phyloP scores from a whole-genome alignment of 2,113 vertebrate genomes.

The Theristicus caerulescens region DNA sequence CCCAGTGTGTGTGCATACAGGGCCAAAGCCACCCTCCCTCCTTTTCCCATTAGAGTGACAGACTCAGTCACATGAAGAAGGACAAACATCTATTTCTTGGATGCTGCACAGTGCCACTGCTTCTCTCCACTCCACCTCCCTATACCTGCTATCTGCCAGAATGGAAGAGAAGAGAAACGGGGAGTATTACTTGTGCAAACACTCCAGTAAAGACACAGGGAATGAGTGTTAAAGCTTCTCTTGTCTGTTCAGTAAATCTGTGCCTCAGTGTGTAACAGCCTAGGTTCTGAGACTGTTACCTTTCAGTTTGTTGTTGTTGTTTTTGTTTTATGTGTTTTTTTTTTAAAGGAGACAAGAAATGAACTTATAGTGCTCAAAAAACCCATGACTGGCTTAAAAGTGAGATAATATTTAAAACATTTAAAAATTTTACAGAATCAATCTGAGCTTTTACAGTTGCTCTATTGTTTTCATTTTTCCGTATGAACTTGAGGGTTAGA shows the following conservation, averaged over 20 bases:
- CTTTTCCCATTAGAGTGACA: not conserved
- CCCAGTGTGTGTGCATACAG: not conserved
- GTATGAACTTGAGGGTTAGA: not conserved
- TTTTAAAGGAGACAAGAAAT: not conserved
- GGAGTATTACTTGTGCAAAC: not conserved
- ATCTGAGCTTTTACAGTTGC: not conserved
- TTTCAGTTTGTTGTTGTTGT: not conserved
- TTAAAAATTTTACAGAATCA: not conserved
- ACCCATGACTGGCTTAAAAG: not conserved
- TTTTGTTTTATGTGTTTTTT: not conserved
- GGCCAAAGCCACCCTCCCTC: not conserved
- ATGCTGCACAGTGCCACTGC: not conserved
- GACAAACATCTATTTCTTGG: not conserved
- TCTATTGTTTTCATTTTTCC: not conserved
- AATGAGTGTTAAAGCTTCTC: not conserved
- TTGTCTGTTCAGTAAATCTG: not conserved
- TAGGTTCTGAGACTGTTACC: not conserved
- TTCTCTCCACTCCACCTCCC: not conserved
- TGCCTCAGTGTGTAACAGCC: not conserved
- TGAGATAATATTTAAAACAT: not conserved
- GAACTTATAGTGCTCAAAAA: not conserved
- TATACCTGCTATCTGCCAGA: not conserved
- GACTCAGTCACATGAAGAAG: not conserved
- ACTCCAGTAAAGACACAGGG: not conserved
- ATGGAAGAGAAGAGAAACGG: not conserved